Evolutionary conservation across 2,797 vertebrate genomes (phyloP).

Genomic region (Saxicola maurus): DNA sequence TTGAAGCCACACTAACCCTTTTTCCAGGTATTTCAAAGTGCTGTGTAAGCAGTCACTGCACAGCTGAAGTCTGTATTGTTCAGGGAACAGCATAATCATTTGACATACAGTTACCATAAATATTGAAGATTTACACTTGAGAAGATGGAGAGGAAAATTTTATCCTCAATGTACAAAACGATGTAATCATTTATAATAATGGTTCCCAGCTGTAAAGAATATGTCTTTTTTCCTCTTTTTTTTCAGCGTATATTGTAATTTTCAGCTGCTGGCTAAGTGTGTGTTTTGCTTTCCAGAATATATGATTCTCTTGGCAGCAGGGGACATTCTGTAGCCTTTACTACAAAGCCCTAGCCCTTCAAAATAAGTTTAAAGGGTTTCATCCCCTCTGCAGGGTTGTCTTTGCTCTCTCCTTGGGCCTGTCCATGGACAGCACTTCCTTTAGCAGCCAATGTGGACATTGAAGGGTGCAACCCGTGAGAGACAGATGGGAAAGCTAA

Average conservation of each 20-base stretch:
- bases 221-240: neutral
- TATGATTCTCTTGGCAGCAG: neutral
- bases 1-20: neutral
- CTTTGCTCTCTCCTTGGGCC: neutral
- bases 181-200: neutral
- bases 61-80: neutral
- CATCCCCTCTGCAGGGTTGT: neutral
- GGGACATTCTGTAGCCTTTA: neutral
- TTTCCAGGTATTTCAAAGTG: neutral
- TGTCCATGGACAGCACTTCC: neutral
- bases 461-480: neutral
- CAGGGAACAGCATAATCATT: neutral
- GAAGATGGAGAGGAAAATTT: neutral
- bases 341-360: neutral
- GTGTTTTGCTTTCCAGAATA: neutral
- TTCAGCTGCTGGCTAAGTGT: neutral
- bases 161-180: neutral
- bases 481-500: neutral
- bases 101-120: neutral
- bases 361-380: neutral
- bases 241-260: neutral
- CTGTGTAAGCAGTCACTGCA: neutral
- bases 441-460: neutral
- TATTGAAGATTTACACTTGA: neutral
- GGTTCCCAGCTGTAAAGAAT: neutral